Base-by-base conservation (phyloP, 2,797 vertebrate species). In the Ceyx erithaca region DNA sequence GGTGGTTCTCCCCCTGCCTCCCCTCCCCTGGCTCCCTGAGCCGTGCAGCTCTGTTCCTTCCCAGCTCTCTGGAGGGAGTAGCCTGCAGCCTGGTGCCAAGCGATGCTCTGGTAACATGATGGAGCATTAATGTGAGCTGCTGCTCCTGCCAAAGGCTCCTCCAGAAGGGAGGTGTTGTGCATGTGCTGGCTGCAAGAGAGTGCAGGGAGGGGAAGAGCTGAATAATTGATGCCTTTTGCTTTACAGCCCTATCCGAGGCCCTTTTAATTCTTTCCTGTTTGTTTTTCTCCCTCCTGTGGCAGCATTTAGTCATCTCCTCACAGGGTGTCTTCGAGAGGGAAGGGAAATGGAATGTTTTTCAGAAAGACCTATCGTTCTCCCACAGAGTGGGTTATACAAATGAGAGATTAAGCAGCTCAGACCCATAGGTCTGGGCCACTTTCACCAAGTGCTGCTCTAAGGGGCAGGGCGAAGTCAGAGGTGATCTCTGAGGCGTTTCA, bases 211-310 rank as follows among this genome's bases (percentile, higher is more conserved):
- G 92, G 94, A 94, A 93, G 72, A 93, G 59, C 66, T 89, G 88
- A 76, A 71, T 94, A 94, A 96, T 94, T 96, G 87, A 94, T 92
- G 90, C 35, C 55, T 91, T 88, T 63, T 80, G 87, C 91, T 94
- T 86, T 55, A 62, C 87, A 91, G 85, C 91, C 88, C 84, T 78
- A 89, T 85, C 81, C 0, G 7, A 94, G 84, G 88, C 88, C 86
- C 69, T 85, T 92, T 90, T 85, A 78, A 80, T 92, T 94, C 90
- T 95, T 96, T 93, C 94, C 91, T 94, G 96, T 95, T 96, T 96
- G 93, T 94, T 96, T 96, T 94, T 87, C 96, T 96, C 95, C 92
- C 94, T 95, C 92, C 94, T 96, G 94, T 96, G 95, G 96, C 93
- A 95, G 95, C 35, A 13, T 93, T 96, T 96, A 96, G 95, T 95